These are phyloP conservation scores for Crossocerus cetratus DNA, from an alignment of 2,888 invertebrate genomes.

Conservation along the genomic window DNA sequence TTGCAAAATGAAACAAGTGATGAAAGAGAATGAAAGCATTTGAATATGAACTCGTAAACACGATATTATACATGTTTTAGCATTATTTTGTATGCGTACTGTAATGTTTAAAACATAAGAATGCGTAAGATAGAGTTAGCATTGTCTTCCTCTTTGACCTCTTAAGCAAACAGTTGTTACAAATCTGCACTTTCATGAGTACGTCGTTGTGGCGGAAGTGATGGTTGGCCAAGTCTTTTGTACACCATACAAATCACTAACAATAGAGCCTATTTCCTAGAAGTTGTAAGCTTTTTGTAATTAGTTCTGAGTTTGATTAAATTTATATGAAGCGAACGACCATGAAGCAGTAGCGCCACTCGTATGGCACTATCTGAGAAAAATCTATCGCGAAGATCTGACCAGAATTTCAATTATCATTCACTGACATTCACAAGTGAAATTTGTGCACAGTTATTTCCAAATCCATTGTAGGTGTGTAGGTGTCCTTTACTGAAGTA, in stretches of 20 bases:
- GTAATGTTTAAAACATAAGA: slow-evolving; percentile 42
- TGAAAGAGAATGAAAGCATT: slow-evolving; percentile 18
- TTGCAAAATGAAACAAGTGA: slow-evolving; percentile 25
- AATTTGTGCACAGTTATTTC: slow-evolving; percentile 48
- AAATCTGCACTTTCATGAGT: slow-evolving; percentile 33
- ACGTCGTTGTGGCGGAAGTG: slow-evolving; percentile 33
- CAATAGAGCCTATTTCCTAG: slow-evolving; percentile 59
- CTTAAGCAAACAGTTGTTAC: slow-evolving; percentile 57
- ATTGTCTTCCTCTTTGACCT: slow-evolving; percentile 59
- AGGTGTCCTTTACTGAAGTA: slow-evolving; percentile 40
- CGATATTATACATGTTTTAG: slow-evolving; percentile 37
- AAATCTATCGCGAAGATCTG: slow-evolving; percentile 52
- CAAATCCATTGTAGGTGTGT: slow-evolving; percentile 43
- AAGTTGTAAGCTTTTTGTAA: slow-evolving; percentile 61
- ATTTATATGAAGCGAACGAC: slow-evolving; percentile 53
- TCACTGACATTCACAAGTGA: slow-evolving; percentile 36
- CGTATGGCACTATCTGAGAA: slow-evolving; percentile 16
- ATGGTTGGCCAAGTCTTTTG: slow-evolving; percentile 56
- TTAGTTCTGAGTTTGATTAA: slow-evolving; percentile 58
- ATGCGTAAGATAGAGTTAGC: slow-evolving; percentile 40
- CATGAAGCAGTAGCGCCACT: slow-evolving; percentile 14
- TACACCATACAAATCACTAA: slow-evolving; percentile 38
- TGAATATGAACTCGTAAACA: slow-evolving; percentile 20
- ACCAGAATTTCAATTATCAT: slow-evolving; percentile 53
- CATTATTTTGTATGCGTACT: slow-evolving; percentile 51